Evolutionary conservation across 2,797 vertebrate genomes (phyloP).

Genomic region (Peromyscus melanophrys): DNA sequence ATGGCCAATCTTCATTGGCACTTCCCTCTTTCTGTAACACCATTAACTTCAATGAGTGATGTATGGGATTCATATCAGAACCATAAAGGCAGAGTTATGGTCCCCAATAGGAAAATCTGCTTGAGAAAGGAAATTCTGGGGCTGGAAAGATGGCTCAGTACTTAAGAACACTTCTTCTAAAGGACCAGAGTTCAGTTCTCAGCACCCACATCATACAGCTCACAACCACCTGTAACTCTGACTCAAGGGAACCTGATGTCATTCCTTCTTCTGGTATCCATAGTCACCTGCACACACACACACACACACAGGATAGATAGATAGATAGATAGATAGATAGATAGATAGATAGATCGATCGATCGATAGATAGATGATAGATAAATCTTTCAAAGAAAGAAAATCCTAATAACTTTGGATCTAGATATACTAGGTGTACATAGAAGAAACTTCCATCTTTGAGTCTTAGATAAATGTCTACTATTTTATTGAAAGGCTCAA

Average conservation of each 20-base stretch:
- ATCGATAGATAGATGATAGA: neutral
- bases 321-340: neutral
- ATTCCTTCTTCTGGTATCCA: too few relatives aligned
- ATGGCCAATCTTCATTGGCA: neutral
- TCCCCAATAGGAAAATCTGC: neutral
- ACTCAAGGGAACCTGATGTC: neutral
- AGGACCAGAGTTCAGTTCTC: neutral
- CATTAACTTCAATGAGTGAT: neutral
- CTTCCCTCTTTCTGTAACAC: neutral
- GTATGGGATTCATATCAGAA: neutral
- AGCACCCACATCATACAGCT: neutral
- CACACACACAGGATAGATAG: too few relatives aligned
- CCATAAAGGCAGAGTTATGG: neutral
- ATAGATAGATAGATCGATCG: neutral
- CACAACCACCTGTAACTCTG: neutral
- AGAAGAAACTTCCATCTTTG: neutral
- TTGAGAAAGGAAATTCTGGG: neutral
- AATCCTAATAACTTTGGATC: neutral
- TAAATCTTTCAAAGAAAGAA: neutral
- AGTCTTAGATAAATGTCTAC: neutral
- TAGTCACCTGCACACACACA: too few relatives aligned
- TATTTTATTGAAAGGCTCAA: neutral
- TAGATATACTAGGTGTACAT: accelerated
- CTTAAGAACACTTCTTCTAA: neutral
- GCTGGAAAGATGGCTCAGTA: neutral